Evolutionary conservation across 2,113 vertebrate species (phyloP), one percentile per base, ranked within the genome.

Genomic region (Oreamnos americanus): DNA sequence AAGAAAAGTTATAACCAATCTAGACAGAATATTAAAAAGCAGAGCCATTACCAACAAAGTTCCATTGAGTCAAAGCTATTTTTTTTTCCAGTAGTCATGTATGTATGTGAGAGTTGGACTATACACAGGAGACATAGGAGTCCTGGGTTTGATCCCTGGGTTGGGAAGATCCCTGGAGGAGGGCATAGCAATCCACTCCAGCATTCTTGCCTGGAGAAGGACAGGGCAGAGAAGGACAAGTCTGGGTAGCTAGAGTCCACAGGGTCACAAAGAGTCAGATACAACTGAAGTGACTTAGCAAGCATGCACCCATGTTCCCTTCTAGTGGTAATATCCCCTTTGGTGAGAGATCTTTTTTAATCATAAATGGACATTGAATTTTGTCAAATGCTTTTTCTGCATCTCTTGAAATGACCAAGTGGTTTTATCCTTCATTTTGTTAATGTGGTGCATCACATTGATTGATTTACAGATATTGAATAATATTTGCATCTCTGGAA

Each of bases 361-460:
- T 49, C 43, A 49, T 49, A n/a, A 87, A n/a, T 64, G 43, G 19
- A 49, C 62, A 4, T 5, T 45, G 7, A 64, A 87, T 64, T 49
- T 87, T 23, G 43, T 64, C 30, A 60, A 49, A 36, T 49, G 7
- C 19, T 26, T 87, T 64, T 49, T 64, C 45, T n/a, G 2, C 21
- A 64, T n/a, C 19, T n/a, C 7, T 87, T 64, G 30, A 87, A 47
- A 87, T 11, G 58, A 64, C 33, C 13, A n/a, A 49, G 21, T 25
- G 45, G n/a, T n/a, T 87, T 87, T n/a, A 87, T 49, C 85, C 30
- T 87, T 87, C 30, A 64, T 47, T 49, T 64, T 87, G 30, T 87
- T 36, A 87, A 49, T 87, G 85, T 49, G 30, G 39, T 62, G 7
- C 13, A 64, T 47, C 19, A 49, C 43, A 87, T 6, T 64, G 43